Percentiles rank a stretch among this genome's conserved stretches.
phyloP scores from a whole-genome alignment of 2,888 invertebrate species.

The Coremacera marginata region DNA sequence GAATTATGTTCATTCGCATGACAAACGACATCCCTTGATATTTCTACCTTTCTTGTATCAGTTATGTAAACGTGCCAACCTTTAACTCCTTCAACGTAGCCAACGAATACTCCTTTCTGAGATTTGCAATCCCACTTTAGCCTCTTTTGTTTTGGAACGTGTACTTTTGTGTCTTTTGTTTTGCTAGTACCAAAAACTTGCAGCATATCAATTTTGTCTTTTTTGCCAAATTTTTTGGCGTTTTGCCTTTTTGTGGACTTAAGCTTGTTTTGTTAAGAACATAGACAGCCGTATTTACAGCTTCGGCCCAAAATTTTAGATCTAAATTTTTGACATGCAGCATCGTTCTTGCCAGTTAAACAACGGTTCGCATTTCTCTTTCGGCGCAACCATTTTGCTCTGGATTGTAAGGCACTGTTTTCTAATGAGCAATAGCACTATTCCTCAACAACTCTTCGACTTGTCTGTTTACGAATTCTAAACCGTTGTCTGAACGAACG shows the following conservation, averaged over 20 bases:
- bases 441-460: constrained; percentile 48
- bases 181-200: constrained; percentile 64
- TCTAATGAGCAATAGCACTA: constrained; percentile 51
- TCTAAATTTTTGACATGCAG: constrained; percentile 48
- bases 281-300: constrained; percentile 59
- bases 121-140: constrained; percentile 60
- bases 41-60: constrained; percentile 32
- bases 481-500: constrained; percentile 54
- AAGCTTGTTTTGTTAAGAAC: constrained; percentile 58
- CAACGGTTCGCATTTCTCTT: constrained; percentile 59
- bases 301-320: constrained; percentile 63
- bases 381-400: constrained; percentile 62
- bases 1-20: background rate
- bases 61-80: constrained; percentile 52
- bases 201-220: constrained; percentile 25
- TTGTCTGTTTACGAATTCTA: constrained; percentile 52
- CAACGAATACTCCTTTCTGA: constrained; percentile 47
- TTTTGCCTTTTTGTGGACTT: constrained; percentile 47
- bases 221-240: constrained; percentile 52
- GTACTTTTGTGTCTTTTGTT: constrained; percentile 57
- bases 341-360: constrained; percentile 57
- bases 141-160: constrained; percentile 60
- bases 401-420: constrained; percentile 21
- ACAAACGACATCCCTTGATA: constrained; percentile 37
- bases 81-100: constrained; percentile 59